Base-by-base conservation (phyloP, 2,113 vertebrate species). In the Osmerus mordax region DNA sequence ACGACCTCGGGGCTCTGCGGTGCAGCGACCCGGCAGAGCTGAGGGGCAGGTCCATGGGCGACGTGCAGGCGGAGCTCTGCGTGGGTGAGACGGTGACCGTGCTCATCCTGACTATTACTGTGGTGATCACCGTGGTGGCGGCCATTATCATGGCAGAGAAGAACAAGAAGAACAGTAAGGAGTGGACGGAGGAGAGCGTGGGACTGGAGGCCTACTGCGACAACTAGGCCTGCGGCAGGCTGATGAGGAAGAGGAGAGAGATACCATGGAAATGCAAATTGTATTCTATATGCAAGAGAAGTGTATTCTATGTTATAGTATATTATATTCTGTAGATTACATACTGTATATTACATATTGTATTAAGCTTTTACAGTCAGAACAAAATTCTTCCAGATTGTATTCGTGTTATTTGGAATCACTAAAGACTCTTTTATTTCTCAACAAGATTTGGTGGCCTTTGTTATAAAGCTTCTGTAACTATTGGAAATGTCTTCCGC, bases 121-220 rank as follows among this genome's bases (percentile, higher is more conserved):
- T 89, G 13, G 41, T 75, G 18, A 75, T 89, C 25, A 88, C 87
- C 1, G 86, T 89, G 55, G 80, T 87, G 47, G 88, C 87, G 12
- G 83, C 89, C 25, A 82, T 90, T 47, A 84, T 88, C 19, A 85
- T 82, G 76, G 88, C 86, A 0, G 83, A 90, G 61, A 85, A 70
- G 61, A 87, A 80, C 65, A 85, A 87, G 52, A 89, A 84, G 63
- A 88, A 85, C 29, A 66, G 73, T 9, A 84, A 85, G 28, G 79
- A 79, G n/a, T 83, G 81, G 76, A 82, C 72, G 21, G 79, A 80
- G 29, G 81, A 86, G 25, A 77, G 51, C 2, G 75, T 47, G 4
- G 8, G 18, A 19, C 53, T 66, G 14, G 19, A 72, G 62, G 47
- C 79, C 51, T 28, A 59, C 71, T 62, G 61, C 47, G 74, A 80